Base-by-base conservation (phyloP, 2,797 vertebrate species). In the Hozukius guyotensis region DNA sequence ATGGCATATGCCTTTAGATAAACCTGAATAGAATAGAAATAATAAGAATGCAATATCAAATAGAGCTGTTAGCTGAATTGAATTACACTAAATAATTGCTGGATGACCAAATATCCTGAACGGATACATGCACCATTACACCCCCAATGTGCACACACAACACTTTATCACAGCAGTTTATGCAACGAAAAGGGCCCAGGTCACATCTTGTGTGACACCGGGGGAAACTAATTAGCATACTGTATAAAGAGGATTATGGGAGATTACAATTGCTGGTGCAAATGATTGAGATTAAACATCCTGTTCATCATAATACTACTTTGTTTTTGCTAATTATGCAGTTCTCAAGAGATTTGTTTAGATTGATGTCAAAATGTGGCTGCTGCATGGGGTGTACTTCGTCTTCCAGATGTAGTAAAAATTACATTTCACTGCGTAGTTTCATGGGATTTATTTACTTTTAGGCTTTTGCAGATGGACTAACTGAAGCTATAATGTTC, bases 201-300 rank as follows among this genome's bases (percentile, higher is more conserved):
- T 60, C 29, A 61, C 27, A n/a, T 36, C 18, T 61, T 32, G 42
- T 31, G 25, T 75, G 65, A 71, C 14, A 36, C 38, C 60, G 57
- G n/a, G 24, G 61, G 13, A 64, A 36, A 46, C 27, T 55, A 1
- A 77, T 83, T 42, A 71, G 22, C 76, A 71, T 71, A 38, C 16
- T 24, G 25, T 53, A 46, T n/a, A 62, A 73, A 85, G 38, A 52
- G 71, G 68, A 84, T 84, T 75, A 82, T 27, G 46, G 14, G 20
- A 25, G 64, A 70, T 85, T 78, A 77, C 53, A 13, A 4, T 61
- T 63, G 36, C 4, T 31, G 32, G 25, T 14, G 29, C 1, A 75
- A 64, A 72, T 70, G 3, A 72, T 80, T 68, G 36, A 56, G 72
- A 65, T 73, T 75, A 59, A 72, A 75, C 24, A 80, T 24, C 53